These are phyloP conservation scores for Echinarachnius parma DNA, from an alignment of 53 echinoderm and acorn worm species.

Conservation along the genomic window DNA sequence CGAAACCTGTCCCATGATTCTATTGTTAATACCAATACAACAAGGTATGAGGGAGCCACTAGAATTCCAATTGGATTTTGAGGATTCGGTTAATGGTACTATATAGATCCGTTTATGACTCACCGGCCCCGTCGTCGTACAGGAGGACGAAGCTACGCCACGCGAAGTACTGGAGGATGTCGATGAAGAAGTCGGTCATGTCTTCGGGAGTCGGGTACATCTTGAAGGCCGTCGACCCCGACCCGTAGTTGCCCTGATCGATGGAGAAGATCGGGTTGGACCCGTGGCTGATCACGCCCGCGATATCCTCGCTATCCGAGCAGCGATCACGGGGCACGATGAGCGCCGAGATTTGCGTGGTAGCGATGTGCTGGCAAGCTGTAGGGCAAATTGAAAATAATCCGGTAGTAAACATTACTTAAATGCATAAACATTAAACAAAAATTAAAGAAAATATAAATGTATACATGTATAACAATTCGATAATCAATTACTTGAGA, in stretches of 20 bases:
- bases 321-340: constrained; percentile 83
- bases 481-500: too few species aligned
- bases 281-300: constrained; percentile 85
- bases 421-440: too few species aligned
- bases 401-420: too few species aligned
- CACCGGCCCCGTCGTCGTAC: constrained; percentile 74
- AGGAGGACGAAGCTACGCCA: constrained; percentile 84
- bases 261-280: constrained; percentile 81
- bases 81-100: too few species aligned
- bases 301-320: constrained; percentile 74
- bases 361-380: constrained; percentile 79
- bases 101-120: too few species aligned
- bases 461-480: too few species aligned
- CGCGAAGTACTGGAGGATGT: constrained; percentile 71
- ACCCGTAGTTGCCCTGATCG: constrained; percentile 71
- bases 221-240: constrained; percentile 84
- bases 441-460: too few species aligned
- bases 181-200: constrained; percentile 71
- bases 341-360: constrained; percentile 69
- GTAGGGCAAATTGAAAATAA: background rate
- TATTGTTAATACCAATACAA: too few species aligned
- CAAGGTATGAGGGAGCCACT: too few species aligned
- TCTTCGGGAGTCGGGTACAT: constrained; percentile 92
- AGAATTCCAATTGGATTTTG: too few species aligned
- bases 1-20: too few species aligned